Base-by-base conservation (phyloP, 2,888 invertebrate genomes). In the Pinctada fucata region DNA sequence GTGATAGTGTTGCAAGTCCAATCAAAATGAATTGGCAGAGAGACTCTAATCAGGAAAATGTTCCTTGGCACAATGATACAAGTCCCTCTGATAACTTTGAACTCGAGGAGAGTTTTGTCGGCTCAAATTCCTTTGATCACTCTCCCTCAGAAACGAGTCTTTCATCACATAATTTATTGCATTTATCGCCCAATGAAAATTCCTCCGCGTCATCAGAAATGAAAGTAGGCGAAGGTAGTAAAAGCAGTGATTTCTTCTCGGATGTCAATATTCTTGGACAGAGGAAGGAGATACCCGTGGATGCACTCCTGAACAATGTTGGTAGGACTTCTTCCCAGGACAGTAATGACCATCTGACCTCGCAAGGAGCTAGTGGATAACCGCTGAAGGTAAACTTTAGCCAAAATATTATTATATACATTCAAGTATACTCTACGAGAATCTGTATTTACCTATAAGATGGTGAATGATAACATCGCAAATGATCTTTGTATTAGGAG, bases 71-170 rank as follows among this genome's bases (percentile, higher is more conserved):
- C 75, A 87, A 86, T 52, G 89, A 89, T 80, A 88, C 89, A 10
- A 88, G 89, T 83, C 89, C 89, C 13, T 89, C 89, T 4, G 89
- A 90, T 76, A 88, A 88, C 79, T 82, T 89, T 31, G 88, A 89
- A 65, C 84, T 84, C 63, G 88, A 88, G 31, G 88, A 85, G 51
- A 84, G 84, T 70, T 84, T 81, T 64, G 79, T 84, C 70, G 85
- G 85, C 13, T 87, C 89, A 4, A 82, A 86, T 73, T 88, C 88
- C 16, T 82, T 83, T 48, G 88, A 87, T 67, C 82, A 83, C 16
- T 87, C 87, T 13, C 86, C 87, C 6, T 89, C 89, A 16, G 88
- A 88, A 69, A 80, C 78, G 50, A 85, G 85, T 80, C 79, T 85
- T 73, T 83, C 85, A 67, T 78, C 80, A 68, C 77, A 77, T 67